A percentile compares a stretch with the other conserved stretches of the same genome.
Evolutionary conservation across 2,888 invertebrate genomes (phyloP).

Genomic region (Geotrupes spiniger): DNA sequence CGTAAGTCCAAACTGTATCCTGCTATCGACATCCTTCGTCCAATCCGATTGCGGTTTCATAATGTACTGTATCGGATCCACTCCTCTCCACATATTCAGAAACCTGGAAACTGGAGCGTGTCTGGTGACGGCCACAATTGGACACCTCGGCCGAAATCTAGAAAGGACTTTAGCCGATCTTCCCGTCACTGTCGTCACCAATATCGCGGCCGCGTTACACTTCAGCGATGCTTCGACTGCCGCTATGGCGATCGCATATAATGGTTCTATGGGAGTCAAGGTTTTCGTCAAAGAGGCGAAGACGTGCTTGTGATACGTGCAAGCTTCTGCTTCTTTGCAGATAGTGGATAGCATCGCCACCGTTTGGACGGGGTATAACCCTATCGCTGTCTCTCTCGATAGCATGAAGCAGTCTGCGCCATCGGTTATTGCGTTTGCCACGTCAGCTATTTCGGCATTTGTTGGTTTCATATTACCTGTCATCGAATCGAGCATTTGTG

Average conservation of each 20-base stretch:
- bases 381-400: constrained; percentile 77
- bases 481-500: constrained; percentile 80
- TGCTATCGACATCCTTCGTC: constrained; percentile 59
- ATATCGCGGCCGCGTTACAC: constrained; percentile 67
- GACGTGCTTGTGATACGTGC: constrained; percentile 74
- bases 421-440: constrained; percentile 89
- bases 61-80: constrained; percentile 57
- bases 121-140: constrained; percentile 72
- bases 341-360: constrained; percentile 69
- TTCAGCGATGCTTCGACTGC: constrained; percentile 73
- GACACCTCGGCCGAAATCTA: constrained; percentile 68
- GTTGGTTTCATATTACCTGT: constrained; percentile 73
- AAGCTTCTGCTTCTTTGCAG: constrained; percentile 81
- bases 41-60: constrained; percentile 51
- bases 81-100: constrained; percentile 58
- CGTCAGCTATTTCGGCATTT: constrained; percentile 78
- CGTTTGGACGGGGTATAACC: constrained; percentile 71
- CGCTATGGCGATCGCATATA: constrained; percentile 68
- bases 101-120: constrained; percentile 66
- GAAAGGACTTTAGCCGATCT: constrained; percentile 69
- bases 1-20: constrained; percentile 58
- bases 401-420: constrained; percentile 88
- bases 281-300: constrained; percentile 64
- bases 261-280: constrained; percentile 52
- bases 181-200: constrained; percentile 74